Evolutionary conservation across 2,797 vertebrate species (phyloP).

Genomic region (Nasua narica): DNA sequence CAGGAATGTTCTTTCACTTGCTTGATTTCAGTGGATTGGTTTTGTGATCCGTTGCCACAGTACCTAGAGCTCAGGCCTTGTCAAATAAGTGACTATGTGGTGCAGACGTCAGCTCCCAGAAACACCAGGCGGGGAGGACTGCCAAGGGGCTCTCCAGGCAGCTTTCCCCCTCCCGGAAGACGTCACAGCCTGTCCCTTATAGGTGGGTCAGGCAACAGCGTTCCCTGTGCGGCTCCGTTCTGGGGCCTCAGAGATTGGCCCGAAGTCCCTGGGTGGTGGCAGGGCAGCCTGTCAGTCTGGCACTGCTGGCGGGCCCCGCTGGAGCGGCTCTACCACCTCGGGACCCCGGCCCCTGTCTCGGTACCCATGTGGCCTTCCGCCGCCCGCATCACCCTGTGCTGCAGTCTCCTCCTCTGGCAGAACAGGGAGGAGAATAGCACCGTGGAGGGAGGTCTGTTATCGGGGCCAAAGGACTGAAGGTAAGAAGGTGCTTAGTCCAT

Average conservation of each 20-base stretch:
- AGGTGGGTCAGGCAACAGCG: background rate
- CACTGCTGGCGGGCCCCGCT: background rate
- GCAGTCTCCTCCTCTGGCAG: background rate
- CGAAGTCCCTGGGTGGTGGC: background rate
- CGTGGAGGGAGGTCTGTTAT: background rate
- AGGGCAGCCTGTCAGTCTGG: background rate
- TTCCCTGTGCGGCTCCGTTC: background rate
- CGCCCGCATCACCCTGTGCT: background rate
- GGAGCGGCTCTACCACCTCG: background rate
- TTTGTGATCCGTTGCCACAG: conserved; percentile 28
- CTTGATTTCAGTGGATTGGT: background rate
- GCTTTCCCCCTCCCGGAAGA: background rate
- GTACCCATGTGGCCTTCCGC: background rate
- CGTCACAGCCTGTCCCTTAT: background rate
- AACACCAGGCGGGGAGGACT: background rate
- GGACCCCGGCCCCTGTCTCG: no score
- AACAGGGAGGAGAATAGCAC: background rate
- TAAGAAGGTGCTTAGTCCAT: background rate
- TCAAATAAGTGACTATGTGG: background rate
- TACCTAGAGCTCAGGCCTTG: background rate
- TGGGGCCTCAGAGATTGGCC: background rate
- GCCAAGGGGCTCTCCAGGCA: background rate
- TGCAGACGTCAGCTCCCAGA: background rate
- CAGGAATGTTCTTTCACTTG: background rate
- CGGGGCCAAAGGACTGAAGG: background rate